Evolutionary conservation across 1,140 invertebrate species (phyloP), one percentile per base, ranked within the genome.

Genomic region (Drosophila oshimai): DNA sequence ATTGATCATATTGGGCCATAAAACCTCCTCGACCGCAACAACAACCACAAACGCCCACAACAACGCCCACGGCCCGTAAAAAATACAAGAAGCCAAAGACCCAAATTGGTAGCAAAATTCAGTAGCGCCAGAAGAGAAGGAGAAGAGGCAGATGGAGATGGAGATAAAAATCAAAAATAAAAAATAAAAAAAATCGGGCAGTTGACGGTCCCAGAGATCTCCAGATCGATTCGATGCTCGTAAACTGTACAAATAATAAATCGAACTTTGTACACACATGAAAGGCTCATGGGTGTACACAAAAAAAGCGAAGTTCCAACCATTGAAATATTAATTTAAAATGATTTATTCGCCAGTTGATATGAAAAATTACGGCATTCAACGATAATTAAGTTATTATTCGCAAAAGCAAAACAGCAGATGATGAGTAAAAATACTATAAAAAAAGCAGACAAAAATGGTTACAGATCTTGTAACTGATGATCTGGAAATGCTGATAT

Each of bases 241-340:
- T 28, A 34, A 62, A 58, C 31, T 62, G 10, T 18, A 28, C 31
- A 45, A 44, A 45, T 45, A 60, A 60, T 62, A 62, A 45, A 62
- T 62, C 24, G 17, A 28, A 15, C 54, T 54, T 36, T 4, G 45
- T 34, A 6, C n/a, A 13, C 15, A 24, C 24, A 42, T 24, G 20
- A 7, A 6, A 39, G 2, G 9, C 17, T 18, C n/a, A n/a, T n/a
- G n/a, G n/a, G n/a, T n/a, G n/a, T n/a, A n/a, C n/a, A n/a, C n/a
- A n/a, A n/a, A n/a, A n/a, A n/a, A n/a, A n/a, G n/a, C n/a, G n/a
- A n/a, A n/a, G n/a, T n/a, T n/a, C n/a, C n/a, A n/a, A n/a, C n/a
- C n/a, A n/a, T n/a, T n/a, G n/a, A n/a, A n/a, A n/a, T n/a, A n/a
- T n/a, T n/a, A n/a, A n/a, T n/a, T n/a, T n/a, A n/a, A n/a, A n/a